Conservation (phyloP, 2,113 vertebrate species). For the Phrynosoma platyrhinos region DNA sequence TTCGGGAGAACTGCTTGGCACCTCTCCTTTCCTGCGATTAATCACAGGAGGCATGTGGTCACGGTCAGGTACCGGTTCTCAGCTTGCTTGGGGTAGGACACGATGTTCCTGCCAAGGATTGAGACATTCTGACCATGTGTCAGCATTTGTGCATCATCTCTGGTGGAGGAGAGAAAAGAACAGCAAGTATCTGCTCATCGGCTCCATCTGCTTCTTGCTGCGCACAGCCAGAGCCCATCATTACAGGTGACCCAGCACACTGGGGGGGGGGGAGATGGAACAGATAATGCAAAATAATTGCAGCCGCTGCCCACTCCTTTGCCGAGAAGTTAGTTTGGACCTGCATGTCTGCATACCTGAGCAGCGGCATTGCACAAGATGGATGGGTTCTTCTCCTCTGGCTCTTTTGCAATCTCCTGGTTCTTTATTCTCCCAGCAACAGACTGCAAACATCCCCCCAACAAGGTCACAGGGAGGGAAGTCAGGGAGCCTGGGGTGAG, state of each 20-base stretch:
- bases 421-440: slow-evolving; percentile 5
- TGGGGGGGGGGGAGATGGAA: neutral
- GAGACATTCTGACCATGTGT: neutral
- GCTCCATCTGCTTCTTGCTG: neutral
- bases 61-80: neutral
- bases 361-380: neutral
- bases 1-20: neutral
- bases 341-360: slow-evolving; percentile 13
- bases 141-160: neutral
- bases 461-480: neutral
- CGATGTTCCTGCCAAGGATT: neutral
- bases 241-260: neutral
- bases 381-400: accelerated
- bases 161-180: neutral
- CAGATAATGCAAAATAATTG: neutral
- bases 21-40: too few relatives aligned
- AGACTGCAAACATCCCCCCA: neutral
- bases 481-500: neutral
- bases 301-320: neutral
- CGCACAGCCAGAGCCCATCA: neutral
- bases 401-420: neutral
- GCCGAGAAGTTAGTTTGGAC: neutral
- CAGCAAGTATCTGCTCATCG: neutral
- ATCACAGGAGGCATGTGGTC: neutral
- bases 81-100: neutral